phyloP scores from a whole-genome alignment of 2,113 vertebrate species.

The Natator depressus region DNA sequence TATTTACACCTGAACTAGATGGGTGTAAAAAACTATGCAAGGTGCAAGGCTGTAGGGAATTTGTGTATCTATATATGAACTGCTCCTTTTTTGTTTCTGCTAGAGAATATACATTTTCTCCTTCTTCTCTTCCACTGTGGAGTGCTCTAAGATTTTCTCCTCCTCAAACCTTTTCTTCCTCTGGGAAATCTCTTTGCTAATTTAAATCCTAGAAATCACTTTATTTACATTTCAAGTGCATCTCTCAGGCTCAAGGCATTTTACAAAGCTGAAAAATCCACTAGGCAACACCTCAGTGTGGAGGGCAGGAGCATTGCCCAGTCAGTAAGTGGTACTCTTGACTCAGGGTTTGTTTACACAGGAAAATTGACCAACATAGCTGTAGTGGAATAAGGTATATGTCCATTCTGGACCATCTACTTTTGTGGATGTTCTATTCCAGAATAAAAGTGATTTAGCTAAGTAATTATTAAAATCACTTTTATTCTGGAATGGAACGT shows the following conservation, averaged over 20 bases:
- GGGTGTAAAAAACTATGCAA: not conserved
- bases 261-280: not conserved
- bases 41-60: not conserved
- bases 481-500: no score
- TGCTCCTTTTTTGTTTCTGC: not conserved
- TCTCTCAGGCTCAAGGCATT: fast-evolving
- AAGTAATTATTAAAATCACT: no score
- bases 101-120: not conserved
- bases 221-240: not conserved
- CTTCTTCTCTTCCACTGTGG: not conserved
- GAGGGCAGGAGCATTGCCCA: not conserved
- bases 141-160: not conserved
- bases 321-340: not conserved
- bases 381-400: not conserved
- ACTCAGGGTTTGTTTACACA: not conserved
- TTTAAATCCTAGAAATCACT: not conserved
- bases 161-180: not conserved
- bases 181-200: not conserved
- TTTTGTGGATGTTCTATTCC: no score
- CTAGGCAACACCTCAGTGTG: not conserved
- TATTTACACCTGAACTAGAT: not conserved
- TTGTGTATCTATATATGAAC: not conserved
- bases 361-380: not conserved
- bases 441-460: no score
- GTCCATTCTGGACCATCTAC: no score